Percentiles rank a stretch among this genome's conserved stretches.
phyloP scores from a whole-genome alignment of 2,113 vertebrate genomes.

The Alexandromys fortis region DNA sequence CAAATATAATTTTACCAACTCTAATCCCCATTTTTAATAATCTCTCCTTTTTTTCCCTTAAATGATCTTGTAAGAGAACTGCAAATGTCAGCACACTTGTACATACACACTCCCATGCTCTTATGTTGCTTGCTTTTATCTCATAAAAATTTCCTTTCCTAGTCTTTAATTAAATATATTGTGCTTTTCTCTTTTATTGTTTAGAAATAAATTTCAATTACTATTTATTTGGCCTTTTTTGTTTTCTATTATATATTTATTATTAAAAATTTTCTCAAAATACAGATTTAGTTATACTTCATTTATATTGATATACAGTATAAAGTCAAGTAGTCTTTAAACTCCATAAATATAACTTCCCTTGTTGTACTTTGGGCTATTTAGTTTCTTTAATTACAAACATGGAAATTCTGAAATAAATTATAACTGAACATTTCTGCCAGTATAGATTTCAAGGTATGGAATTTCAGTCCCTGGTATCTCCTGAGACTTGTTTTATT shows the following conservation, averaged over 20 bases:
- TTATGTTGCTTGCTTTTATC: background rate
- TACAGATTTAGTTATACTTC: background rate
- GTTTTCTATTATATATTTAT: background rate
- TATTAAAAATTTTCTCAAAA: background rate
- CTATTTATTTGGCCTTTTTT: background rate
- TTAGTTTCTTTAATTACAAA: background rate
- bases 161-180: background rate
- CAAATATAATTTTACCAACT: background rate
- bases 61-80: background rate
- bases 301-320: background rate
- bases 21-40: background rate
- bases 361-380: background rate
- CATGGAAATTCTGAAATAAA: background rate
- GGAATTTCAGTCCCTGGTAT: background rate
- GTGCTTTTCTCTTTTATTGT: background rate
- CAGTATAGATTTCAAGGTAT: background rate
- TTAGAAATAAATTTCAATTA: background rate
- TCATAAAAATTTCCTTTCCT: background rate
- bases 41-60: background rate
- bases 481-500: background rate
- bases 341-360: background rate
- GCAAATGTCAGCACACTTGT: background rate
- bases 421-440: background rate
- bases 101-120: accelerated
- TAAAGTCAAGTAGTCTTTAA: background rate